phyloP scores from a whole-genome alignment of 2,888 invertebrate species.

The Dynastes maya region DNA sequence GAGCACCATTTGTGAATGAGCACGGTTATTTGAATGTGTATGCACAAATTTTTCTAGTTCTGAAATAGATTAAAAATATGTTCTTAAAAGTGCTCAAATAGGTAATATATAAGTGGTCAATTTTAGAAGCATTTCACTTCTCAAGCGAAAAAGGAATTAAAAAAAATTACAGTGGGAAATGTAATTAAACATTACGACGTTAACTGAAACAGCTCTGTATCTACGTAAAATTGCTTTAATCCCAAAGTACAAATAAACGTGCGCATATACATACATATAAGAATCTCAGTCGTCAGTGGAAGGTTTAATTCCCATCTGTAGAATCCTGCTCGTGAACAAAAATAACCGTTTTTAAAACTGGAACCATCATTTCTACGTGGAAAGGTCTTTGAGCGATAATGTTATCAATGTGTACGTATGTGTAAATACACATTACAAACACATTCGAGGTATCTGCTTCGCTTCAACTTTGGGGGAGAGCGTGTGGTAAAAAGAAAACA shows the following conservation, averaged over 20 bases:
- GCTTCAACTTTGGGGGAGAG: conserved; percentile 43
- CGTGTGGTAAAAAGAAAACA: conserved; percentile 50
- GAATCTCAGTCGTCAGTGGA: neutral
- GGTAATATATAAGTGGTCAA: no score
- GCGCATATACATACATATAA: neutral
- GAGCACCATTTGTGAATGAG: no score
- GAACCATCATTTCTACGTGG: conserved; percentile 45
- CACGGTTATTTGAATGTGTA: no score
- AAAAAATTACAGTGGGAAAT: no score
- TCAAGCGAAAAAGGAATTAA: no score
- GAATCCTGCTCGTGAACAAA: neutral
- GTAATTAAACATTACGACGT: no score
- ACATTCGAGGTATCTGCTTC: conserved; percentile 40
- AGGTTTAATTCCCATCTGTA: neutral
- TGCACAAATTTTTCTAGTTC: no score
- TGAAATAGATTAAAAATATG: no score
- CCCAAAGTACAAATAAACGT: neutral
- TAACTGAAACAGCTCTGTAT: neutral
- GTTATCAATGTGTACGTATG: conserved; percentile 47
- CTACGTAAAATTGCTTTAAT: neutral
- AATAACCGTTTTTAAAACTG: conserved; percentile 47
- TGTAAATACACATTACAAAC: conserved; percentile 28
- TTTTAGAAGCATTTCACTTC: no score
- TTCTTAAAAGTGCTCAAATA: no score
- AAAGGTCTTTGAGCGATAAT: conserved; percentile 53